Conservation (phyloP, 2,888 invertebrate genomes). For the Dysmachus trigonus region DNA sequence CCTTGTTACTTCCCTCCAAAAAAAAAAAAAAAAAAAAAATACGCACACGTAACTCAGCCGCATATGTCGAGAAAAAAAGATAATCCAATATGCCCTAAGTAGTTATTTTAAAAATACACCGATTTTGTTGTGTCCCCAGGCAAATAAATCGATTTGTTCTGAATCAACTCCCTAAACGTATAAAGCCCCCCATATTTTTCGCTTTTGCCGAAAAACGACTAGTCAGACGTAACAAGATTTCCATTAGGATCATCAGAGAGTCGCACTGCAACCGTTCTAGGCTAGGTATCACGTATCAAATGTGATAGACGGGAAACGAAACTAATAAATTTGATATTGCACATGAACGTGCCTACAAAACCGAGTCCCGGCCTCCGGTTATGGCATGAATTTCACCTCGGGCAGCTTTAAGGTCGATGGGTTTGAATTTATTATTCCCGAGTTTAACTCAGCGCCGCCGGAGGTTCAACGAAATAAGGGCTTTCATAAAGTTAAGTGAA, state of each 20-base stretch:
- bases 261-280: constrained; percentile 16
- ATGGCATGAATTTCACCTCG: not conserved
- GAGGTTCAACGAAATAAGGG: not conserved
- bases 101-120: not conserved
- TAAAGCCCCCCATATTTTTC: not conserved
- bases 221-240: constrained; percentile 28
- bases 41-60: not conserved
- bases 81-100: not conserved
- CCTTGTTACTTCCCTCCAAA: not conserved
- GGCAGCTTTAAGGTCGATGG: constrained; percentile 16
- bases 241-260: constrained; percentile 32
- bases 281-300: constrained; percentile 47
- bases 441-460: not conserved
- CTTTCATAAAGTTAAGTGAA: constrained; percentile 15
- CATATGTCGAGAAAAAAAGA: not conserved
- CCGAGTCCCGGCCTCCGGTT: not conserved
- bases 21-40: not conserved
- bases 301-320: constrained; percentile 50
- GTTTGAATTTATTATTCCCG: constrained; percentile 8
- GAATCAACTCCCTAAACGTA: constrained; percentile 16
- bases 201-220: constrained; percentile 2
- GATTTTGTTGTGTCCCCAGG: not conserved
- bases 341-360: constrained; percentile 45
- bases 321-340: constrained; percentile 49
- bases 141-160: constrained; percentile 21